These are phyloP conservation scores for Trididemnum nubilum DNA, from an alignment of 23 tunicate species.

Conservation along the genomic window DNA sequence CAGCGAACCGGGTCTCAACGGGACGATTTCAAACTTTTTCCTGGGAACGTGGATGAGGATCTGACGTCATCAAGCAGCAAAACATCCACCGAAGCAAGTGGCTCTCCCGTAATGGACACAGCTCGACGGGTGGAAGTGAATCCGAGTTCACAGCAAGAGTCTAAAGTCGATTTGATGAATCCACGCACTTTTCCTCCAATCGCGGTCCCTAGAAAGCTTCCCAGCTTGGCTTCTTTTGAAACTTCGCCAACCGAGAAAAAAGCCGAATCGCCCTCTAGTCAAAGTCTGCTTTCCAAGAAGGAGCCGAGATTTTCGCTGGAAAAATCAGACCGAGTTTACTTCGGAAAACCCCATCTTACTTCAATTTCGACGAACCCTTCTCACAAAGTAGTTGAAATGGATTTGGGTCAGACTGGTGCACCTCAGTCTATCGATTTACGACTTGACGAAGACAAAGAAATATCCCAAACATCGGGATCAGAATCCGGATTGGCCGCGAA, in stretches of 20 bases:
- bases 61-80: no score
- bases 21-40: no score
- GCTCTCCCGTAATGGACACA: slow-evolving; percentile 9
- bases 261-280: background rate
- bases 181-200: background rate
- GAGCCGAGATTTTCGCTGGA: background rate
- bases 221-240: no score
- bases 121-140: background rate
- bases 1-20: no score
- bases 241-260: background rate
- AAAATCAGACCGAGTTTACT: background rate
- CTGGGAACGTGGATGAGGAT: no score
- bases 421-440: background rate
- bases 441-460: background rate
- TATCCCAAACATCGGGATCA: background rate
- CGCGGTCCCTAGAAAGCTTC: background rate
- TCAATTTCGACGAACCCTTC: background rate
- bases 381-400: background rate
- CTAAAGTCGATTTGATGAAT: background rate
- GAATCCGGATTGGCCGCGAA: background rate
- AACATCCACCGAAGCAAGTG: background rate
- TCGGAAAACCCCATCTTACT: background rate
- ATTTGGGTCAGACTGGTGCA: background rate
- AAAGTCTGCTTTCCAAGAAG: background rate
- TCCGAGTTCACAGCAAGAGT: background rate